A percentile compares a stretch with the other conserved stretches of the same genome.
phyloP scores from a whole-genome alignment of 2,888 invertebrate genomes.

The Stenchaetothrips biformis region DNA sequence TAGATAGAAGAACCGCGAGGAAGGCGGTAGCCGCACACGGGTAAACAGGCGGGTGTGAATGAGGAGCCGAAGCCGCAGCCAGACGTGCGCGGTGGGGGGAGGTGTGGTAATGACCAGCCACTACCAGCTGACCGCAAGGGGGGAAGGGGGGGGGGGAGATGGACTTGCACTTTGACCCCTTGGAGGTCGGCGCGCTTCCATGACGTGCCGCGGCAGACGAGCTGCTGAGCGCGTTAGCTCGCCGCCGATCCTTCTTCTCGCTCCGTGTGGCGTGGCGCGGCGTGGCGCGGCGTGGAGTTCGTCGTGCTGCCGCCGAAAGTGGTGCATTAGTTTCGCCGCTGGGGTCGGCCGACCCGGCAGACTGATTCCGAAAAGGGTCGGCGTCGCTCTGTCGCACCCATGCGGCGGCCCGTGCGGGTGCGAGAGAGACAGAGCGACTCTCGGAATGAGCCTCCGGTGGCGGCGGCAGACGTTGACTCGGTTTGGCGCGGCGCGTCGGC shows the following conservation, averaged over 20 bases:
- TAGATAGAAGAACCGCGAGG: background rate
- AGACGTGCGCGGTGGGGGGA: background rate
- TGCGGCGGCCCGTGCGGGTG: too few species aligned
- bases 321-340: conserved; percentile 18
- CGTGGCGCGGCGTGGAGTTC: background rate
- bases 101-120: background rate
- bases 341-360: background rate
- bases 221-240: conserved; percentile 3
- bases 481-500: background rate
- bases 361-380: too few species aligned
- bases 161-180: background rate
- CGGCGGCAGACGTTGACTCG: too few species aligned
- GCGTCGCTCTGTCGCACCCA: too few species aligned
- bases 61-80: background rate
- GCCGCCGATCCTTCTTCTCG: background rate
- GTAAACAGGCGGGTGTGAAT: conserved; percentile 6
- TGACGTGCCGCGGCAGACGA: background rate
- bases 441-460: too few species aligned
- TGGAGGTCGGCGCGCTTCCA: background rate
- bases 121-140: background rate
- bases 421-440: too few species aligned
- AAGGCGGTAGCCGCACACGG: background rate
- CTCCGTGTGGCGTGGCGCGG: background rate
- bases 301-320: background rate
- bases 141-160: background rate